Evolutionary conservation across 2,888 invertebrate species (phyloP).

Genomic region (Bhutanitis thaidina): DNA sequence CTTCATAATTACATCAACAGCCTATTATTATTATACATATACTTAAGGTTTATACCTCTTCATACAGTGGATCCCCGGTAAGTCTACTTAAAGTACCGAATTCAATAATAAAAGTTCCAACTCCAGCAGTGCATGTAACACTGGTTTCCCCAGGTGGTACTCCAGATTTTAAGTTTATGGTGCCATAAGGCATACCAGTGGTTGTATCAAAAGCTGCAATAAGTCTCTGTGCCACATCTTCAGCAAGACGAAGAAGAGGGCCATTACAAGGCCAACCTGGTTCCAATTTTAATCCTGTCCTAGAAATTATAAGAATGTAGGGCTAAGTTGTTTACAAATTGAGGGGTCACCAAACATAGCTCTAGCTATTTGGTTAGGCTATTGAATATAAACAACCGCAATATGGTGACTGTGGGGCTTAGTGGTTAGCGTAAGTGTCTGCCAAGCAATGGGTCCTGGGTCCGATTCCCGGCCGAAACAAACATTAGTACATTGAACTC

Average conservation of each 20-base stretch:
- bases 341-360: too few species aligned
- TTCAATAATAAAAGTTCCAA: conserved; percentile 97
- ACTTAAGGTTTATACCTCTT: conserved; percentile 87
- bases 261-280: conserved; percentile 99
- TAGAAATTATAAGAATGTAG: conserved; percentile 44
- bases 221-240: conserved; percentile 94
- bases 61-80: conserved; percentile 96
- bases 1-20: too few species aligned
- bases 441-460: too few species aligned
- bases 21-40: too few species aligned
- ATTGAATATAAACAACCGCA: too few species aligned
- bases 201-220: conserved; percentile 94
- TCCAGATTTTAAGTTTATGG: conserved; percentile 94
- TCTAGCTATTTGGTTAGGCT: too few species aligned
- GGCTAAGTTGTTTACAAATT: not conserved
- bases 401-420: too few species aligned
- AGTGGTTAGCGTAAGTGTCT: too few species aligned
- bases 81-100: conserved; percentile 96
- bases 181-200: conserved; percentile 99
- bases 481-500: too few species aligned
- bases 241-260: conserved; percentile 94
- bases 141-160: conserved; percentile 97
- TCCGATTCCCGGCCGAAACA: too few species aligned
- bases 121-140: conserved; percentile 98
- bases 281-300: conserved; percentile 89